A percentile compares a stretch with the other conserved stretches of the same genome.
These are phyloP conservation scores for Zaprionus taronus DNA, from an alignment of 1,140 invertebrate species.

Conservation along the genomic window DNA sequence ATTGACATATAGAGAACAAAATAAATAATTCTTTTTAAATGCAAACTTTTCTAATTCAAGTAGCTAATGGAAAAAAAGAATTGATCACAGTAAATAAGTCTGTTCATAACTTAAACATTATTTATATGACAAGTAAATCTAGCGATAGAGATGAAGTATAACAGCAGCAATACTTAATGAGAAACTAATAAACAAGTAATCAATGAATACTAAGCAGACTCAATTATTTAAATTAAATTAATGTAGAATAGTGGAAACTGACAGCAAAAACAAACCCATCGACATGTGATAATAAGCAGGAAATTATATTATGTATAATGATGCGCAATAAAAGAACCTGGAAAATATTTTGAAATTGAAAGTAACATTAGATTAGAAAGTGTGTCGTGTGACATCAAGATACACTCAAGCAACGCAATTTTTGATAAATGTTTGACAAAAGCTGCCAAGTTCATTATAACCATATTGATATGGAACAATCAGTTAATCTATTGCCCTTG, in stretches of 20 bases:
- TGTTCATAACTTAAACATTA: background rate
- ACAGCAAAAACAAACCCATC: constrained; percentile 16
- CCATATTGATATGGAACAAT: constrained; percentile 5
- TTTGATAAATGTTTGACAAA: background rate
- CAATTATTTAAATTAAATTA: constrained; percentile 71
- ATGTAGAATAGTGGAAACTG: constrained; percentile 52
- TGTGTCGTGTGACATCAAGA: background rate
- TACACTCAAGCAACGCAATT: background rate
- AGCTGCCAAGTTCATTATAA: background rate
- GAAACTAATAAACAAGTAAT: constrained; percentile 56
- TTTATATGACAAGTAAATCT: constrained; percentile 31
- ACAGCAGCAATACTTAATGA: constrained; percentile 29
- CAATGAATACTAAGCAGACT: constrained; percentile 71
- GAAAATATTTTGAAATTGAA: background rate
- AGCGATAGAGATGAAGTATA: constrained; percentile 33
- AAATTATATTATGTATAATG: background rate
- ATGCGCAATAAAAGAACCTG: background rate
- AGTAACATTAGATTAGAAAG: constrained; percentile 3
- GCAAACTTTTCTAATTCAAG: no score
- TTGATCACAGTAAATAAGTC: background rate
- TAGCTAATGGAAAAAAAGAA: background rate
- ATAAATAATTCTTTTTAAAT: background rate
- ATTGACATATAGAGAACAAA: constrained; percentile 36
- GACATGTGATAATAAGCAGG: background rate
- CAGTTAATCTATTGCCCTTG: background rate